These are phyloP conservation scores for Xenops minutus DNA, from an alignment of 2,797 vertebrate genomes.

Conservation along the genomic window DNA sequence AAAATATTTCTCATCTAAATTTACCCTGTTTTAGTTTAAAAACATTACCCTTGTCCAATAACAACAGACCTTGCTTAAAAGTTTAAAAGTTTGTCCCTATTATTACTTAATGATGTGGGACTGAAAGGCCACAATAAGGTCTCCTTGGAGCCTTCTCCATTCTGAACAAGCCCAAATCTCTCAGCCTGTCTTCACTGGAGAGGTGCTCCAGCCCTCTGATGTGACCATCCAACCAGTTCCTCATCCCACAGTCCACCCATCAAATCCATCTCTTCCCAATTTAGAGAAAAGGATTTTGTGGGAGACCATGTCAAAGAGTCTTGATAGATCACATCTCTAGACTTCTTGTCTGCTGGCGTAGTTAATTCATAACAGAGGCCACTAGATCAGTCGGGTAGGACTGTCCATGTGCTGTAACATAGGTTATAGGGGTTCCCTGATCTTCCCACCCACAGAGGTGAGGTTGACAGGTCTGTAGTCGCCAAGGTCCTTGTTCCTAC, in stretches of 20 bases:
- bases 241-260: not conserved
- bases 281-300: not conserved
- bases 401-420: not conserved
- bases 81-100: not conserved
- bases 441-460: not conserved
- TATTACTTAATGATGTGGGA: not conserved
- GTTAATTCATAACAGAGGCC: not conserved
- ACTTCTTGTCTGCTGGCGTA: not conserved
- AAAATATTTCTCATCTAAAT: not conserved
- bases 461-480: not conserved
- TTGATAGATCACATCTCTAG: not conserved
- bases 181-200: not conserved
- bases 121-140: not conserved
- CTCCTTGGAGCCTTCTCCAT: not conserved
- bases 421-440: not conserved
- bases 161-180: not conserved
- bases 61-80: not conserved
- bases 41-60: not conserved
- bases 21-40: not conserved
- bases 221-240: not conserved
- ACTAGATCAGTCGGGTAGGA: not conserved
- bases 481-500: too few species aligned
- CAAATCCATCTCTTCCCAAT: not conserved
- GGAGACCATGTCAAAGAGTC: not conserved
- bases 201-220: not conserved